Evolutionary conservation across 2,113 vertebrate species (phyloP).

Genomic region (Ailuropoda melanoleuca): DNA sequence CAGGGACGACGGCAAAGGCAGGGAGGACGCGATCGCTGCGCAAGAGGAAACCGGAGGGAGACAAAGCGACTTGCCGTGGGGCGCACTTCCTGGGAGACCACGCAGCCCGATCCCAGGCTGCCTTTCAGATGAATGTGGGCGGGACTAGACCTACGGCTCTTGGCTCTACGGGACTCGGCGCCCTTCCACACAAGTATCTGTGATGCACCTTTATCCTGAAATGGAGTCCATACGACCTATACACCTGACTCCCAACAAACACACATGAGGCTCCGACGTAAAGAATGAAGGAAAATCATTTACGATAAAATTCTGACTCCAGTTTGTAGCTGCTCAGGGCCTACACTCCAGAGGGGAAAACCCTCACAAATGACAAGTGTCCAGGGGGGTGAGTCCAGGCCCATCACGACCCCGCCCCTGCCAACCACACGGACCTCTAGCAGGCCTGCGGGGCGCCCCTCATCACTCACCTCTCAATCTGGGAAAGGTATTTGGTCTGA

Average conservation of each 20-base stretch:
- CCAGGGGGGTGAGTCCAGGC: background rate
- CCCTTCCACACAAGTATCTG: background rate
- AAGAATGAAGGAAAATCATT: background rate
- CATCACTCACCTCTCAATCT: conserved; percentile 95
- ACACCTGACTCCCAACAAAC: background rate
- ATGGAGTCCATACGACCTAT: background rate
- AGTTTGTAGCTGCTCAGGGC: background rate
- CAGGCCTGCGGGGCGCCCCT: fast-evolving
- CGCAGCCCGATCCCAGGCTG: background rate
- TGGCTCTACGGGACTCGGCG: background rate
- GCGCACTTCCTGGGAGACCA: too few relatives aligned
- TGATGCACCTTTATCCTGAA: background rate
- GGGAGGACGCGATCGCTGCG: too few relatives aligned
- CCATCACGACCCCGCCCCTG: background rate
- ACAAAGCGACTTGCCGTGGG: background rate
- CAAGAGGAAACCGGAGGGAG: background rate
- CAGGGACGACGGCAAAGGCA: background rate
- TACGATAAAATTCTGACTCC: background rate
- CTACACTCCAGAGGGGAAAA: background rate
- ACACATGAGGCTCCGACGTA: background rate
- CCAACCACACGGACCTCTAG: fast-evolving
- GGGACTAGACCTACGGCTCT: background rate
- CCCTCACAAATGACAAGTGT: background rate
- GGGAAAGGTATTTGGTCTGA: conserved; percentile 98
- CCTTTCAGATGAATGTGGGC: background rate